Percentiles rank a stretch among this genome's conserved stretches.
Conservation (phyloP, 2,113 vertebrate species). For the Labeo rohita region DNA sequence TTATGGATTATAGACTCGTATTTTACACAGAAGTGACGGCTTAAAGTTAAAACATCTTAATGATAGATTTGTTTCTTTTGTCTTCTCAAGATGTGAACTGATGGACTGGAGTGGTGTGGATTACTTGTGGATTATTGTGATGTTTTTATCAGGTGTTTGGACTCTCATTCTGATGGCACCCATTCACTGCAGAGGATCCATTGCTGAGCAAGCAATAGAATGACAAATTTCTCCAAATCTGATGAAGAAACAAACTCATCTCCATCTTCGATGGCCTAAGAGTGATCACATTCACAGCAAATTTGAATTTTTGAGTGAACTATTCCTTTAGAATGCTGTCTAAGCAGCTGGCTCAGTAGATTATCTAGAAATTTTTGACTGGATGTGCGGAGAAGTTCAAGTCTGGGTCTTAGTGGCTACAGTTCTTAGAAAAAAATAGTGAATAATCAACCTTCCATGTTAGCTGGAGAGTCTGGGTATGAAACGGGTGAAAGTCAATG, state of each 20-base stretch:
- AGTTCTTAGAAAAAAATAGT: neutral
- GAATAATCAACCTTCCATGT: slow-evolving; percentile 13
- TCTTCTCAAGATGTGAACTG: too few relatives aligned
- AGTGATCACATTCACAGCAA: neutral
- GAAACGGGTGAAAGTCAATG: neutral
- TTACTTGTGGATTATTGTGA: too few relatives aligned
- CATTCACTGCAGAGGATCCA: neutral
- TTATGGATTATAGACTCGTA: too few relatives aligned
- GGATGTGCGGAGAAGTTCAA: neutral
- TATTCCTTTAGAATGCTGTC: neutral
- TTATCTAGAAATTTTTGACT: neutral
- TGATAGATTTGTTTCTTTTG: too few relatives aligned
- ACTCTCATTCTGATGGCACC: neutral
- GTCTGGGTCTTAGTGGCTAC: neutral
- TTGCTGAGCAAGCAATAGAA: neutral
- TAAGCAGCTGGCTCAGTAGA: neutral
- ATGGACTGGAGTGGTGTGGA: too few relatives aligned
- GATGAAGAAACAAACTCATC: neutral
- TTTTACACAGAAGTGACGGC: too few relatives aligned
- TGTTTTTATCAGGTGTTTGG: too few relatives aligned
- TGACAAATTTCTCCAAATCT: neutral
- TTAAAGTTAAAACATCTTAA: too few relatives aligned
- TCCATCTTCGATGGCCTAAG: neutral
- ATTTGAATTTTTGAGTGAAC: neutral
- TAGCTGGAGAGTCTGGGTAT: neutral